Percentiles rank a stretch among this genome's conserved stretches.
phyloP scores from a whole-genome alignment of 2,888 invertebrate species.

The Leptinotarsa juncta region DNA sequence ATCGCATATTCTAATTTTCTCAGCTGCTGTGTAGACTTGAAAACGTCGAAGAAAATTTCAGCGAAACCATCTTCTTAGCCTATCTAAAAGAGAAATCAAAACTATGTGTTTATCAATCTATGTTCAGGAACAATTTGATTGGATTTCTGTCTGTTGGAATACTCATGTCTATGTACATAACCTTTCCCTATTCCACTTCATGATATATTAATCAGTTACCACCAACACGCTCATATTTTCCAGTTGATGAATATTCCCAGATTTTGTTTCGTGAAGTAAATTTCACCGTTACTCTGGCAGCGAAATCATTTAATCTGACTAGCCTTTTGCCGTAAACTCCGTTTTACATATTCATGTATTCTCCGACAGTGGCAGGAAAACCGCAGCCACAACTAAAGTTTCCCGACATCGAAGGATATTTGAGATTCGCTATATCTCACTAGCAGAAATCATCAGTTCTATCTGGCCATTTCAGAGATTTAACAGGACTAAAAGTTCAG shows the following conservation, averaged over 20 bases:
- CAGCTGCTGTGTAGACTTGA: no score
- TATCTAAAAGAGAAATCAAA: no score
- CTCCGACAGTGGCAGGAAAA: neutral
- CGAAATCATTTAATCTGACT: conserved; percentile 3
- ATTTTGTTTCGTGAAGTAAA: conserved; percentile 1
- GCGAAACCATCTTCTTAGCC: no score
- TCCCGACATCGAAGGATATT: neutral
- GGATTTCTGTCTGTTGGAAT: no score
- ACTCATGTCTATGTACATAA: no score
- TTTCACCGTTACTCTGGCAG: neutral
- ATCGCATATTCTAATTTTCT: no score
- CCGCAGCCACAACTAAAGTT: conserved; percentile 7
- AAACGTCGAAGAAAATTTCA: no score
- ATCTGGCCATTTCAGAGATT: neutral
- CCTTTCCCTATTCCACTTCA: neutral
- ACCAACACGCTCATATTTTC: neutral
- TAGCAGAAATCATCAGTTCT: conserved; percentile 10
- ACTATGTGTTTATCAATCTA: no score
- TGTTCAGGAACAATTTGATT: no score
- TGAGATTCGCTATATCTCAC: neutral
- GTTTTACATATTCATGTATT: conserved; percentile 17
- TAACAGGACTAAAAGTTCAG: neutral
- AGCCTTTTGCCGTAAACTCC: conserved; percentile 16
- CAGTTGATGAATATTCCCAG: neutral
- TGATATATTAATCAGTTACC: neutral